These are phyloP conservation scores for Leptopilina drosophilae DNA, from an alignment of 2,888 invertebrate genomes.

Conservation along the genomic window DNA sequence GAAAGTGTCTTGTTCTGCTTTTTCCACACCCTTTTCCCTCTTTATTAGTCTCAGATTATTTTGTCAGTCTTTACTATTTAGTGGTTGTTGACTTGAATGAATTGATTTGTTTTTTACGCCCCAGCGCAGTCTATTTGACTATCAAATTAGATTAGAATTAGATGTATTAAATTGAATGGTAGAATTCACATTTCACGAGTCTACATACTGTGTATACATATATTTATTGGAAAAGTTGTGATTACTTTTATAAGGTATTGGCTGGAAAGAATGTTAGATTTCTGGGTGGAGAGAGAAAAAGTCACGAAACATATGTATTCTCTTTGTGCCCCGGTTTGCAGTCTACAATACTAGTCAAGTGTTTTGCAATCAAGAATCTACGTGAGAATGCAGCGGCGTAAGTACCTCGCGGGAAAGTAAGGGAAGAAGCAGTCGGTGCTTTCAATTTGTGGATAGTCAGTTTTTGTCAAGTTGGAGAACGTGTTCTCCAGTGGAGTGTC, in stretches of 20 bases:
- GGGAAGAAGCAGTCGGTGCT: conserved; percentile 65
- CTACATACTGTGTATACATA: too few relatives aligned
- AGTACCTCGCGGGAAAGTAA: conserved; percentile 58
- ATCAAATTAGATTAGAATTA: conserved; percentile 8
- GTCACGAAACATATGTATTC: conserved; percentile 64
- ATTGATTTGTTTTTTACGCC: neutral
- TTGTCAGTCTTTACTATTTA: neutral
- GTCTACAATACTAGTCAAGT: conserved; percentile 61
- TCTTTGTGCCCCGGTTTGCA: conserved; percentile 60
- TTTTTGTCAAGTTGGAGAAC: conserved; percentile 65
- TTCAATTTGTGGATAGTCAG: conserved; percentile 71
- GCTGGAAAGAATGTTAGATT: conserved; percentile 56
- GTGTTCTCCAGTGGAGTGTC: conserved; percentile 58
- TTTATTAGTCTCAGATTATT: neutral
- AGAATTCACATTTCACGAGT: too few relatives aligned
- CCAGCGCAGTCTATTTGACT: neutral
- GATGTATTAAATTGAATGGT: neutral
- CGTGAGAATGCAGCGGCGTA: conserved; percentile 67
- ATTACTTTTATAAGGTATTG: neutral
- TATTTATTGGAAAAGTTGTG: neutral
- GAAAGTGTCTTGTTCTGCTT: too few relatives aligned
- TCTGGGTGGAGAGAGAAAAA: conserved; percentile 59
- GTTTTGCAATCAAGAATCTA: conserved; percentile 70
- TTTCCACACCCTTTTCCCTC: too few relatives aligned
- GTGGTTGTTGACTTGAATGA: neutral